These are phyloP conservation scores for Tetragonisca angustula DNA, from an alignment of 2,888 invertebrate genomes.

Conservation along the genomic window DNA sequence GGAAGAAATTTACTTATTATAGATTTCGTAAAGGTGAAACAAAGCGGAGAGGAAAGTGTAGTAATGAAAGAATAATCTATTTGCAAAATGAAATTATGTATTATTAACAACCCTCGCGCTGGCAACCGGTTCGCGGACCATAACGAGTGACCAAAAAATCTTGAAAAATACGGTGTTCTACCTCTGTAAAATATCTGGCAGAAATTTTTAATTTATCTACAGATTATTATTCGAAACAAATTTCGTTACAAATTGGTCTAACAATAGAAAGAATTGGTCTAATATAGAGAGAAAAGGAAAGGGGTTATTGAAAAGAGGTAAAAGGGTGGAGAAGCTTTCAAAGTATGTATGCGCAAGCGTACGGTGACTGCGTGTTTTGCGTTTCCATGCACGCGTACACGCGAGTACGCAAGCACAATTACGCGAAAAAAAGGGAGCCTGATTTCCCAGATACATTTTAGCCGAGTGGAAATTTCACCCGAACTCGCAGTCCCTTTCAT, in stretches of 20 bases:
- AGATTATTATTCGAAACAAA: too few relatives aligned
- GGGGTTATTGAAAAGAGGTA: background rate
- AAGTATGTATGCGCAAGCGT: background rate
- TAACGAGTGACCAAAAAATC: too few relatives aligned
- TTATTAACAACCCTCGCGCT: too few relatives aligned
- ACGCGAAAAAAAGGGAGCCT: background rate
- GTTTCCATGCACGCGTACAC: background rate
- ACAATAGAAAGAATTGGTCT: background rate
- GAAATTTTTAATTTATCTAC: too few relatives aligned
- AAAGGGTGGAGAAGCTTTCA: background rate
- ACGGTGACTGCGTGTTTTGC: too few relatives aligned
- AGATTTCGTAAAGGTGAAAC: background rate
- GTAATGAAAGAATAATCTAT: too few relatives aligned
- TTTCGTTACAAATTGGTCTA: too few relatives aligned
- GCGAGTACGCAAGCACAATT: background rate
- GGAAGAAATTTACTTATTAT: background rate
- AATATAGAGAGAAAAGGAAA: background rate
- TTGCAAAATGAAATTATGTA: too few relatives aligned
- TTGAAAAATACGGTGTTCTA: too few relatives aligned
- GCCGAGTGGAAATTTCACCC: constrained; percentile 43
- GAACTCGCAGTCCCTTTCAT: background rate
- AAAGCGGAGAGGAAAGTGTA: too few relatives aligned
- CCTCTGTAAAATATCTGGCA: too few relatives aligned
- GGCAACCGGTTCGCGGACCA: too few relatives aligned
- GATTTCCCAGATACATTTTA: background rate